These are phyloP conservation scores for Drosophila grimshawi DNA, from an alignment of 1,140 invertebrate species.

Conservation along the genomic window DNA sequence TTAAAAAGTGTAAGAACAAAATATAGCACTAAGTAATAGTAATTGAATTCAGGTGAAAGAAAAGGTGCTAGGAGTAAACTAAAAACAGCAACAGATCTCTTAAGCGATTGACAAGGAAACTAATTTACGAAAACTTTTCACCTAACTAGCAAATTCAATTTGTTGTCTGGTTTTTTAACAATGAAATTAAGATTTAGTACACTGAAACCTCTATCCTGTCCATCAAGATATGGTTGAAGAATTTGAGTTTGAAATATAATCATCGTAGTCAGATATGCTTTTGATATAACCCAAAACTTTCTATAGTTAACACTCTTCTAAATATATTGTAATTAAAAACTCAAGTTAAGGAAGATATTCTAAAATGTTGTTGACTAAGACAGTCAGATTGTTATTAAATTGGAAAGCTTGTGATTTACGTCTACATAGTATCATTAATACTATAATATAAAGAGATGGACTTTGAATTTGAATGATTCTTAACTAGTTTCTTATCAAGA, in stretches of 20 bases:
- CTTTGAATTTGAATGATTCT: neutral
- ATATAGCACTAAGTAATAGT: conserved; percentile 6
- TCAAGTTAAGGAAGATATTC: too few relatives aligned
- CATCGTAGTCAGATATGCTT: neutral
- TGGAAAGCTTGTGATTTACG: too few relatives aligned
- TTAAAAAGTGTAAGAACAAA: conserved; percentile 5
- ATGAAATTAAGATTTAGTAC: too few relatives aligned
- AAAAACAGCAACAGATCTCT: neutral
- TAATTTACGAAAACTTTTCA: neutral
- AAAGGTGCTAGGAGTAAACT: neutral
- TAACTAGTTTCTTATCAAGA: neutral
- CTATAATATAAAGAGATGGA: too few relatives aligned
- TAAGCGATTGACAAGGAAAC: neutral
- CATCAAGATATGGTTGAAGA: too few relatives aligned
- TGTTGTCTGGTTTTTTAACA: neutral
- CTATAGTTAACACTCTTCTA: too few relatives aligned
- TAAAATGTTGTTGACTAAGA: too few relatives aligned
- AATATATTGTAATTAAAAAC: too few relatives aligned
- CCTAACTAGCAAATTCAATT: neutral
- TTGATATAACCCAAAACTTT: neutral
- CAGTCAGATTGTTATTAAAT: too few relatives aligned
- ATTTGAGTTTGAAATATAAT: too few relatives aligned
- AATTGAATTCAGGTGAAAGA: neutral
- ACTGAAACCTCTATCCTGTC: too few relatives aligned
- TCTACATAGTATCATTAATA: too few relatives aligned